A percentile compares a stretch with the other conserved stretches of the same genome.
Evolutionary conservation across 2,888 invertebrate species (phyloP).

Genomic region (Lasioglossum calceatum): DNA sequence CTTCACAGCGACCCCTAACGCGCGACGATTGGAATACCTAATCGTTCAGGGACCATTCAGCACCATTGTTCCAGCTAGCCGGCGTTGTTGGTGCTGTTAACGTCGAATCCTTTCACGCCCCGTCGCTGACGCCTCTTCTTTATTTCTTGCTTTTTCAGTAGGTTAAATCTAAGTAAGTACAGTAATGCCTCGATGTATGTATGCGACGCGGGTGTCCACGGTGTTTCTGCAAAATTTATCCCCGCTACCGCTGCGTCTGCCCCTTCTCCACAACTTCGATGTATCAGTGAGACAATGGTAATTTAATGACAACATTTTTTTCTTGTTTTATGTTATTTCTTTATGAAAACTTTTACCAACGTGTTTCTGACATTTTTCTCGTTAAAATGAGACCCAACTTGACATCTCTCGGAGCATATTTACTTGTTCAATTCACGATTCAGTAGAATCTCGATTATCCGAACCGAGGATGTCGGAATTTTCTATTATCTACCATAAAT

Average conservation of each 20-base stretch:
- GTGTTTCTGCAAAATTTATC: neutral
- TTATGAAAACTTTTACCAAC: too few relatives aligned
- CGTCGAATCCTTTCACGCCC: conserved; percentile 72
- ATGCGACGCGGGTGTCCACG: neutral
- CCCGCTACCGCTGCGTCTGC: neutral
- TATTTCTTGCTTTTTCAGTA: neutral
- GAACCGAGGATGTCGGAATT: neutral
- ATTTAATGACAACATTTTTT: neutral
- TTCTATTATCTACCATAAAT: too few relatives aligned
- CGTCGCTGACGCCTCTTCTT: conserved; percentile 25
- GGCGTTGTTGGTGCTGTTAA: conserved; percentile 70
- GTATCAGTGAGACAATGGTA: neutral
- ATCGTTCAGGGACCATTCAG: conserved; percentile 80
- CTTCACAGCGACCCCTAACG: conserved; percentile 75
- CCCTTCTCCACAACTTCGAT: neutral
- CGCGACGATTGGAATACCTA: conserved; percentile 83
- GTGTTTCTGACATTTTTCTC: neutral
- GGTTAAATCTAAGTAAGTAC: neutral
- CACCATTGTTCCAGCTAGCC: conserved; percentile 78
- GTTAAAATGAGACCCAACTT: neutral
- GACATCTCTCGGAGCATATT: too few relatives aligned
- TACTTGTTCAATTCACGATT: too few relatives aligned
- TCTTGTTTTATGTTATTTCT: neutral
- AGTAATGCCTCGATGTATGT: neutral
- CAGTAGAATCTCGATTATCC: neutral